These are phyloP conservation scores for Pedetes capensis DNA, from an alignment of 2,113 vertebrate species.

Conservation along the genomic window DNA sequence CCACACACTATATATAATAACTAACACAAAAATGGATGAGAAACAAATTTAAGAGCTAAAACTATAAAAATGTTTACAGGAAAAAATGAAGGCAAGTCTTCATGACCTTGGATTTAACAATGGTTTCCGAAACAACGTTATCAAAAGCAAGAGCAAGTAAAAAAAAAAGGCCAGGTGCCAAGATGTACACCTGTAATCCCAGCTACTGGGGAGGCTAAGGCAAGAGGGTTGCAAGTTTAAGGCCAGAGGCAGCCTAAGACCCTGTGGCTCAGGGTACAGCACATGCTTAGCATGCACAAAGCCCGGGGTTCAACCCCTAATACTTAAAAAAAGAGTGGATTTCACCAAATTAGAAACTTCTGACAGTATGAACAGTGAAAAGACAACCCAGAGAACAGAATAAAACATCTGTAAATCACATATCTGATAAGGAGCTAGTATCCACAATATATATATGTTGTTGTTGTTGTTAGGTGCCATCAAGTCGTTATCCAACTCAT, in stretches of 20 bases:
- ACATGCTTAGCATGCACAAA: no score
- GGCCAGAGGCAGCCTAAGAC: no score
- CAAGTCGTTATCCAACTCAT: no score
- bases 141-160: neutral
- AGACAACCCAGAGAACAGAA: neutral
- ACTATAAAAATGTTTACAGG: neutral
- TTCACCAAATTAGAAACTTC: neutral
- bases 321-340: neutral
- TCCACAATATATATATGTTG: neutral
- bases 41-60: neutral
- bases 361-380: neutral
- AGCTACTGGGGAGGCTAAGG: no score
- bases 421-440: neutral
- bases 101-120: neutral
- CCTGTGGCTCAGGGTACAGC: no score
- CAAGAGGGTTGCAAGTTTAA: no score
- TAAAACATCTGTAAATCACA: neutral
- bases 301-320: no score
- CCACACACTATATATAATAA: neutral
- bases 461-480: no score
- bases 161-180: no score
- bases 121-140: conserved; percentile 33
- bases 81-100: neutral
- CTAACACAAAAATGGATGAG: neutral
- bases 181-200: no score